A percentile compares a stretch with the other conserved stretches of the same genome.
phyloP scores from a whole-genome alignment of 2,888 invertebrate genomes.

The Nowickia ferox region DNA sequence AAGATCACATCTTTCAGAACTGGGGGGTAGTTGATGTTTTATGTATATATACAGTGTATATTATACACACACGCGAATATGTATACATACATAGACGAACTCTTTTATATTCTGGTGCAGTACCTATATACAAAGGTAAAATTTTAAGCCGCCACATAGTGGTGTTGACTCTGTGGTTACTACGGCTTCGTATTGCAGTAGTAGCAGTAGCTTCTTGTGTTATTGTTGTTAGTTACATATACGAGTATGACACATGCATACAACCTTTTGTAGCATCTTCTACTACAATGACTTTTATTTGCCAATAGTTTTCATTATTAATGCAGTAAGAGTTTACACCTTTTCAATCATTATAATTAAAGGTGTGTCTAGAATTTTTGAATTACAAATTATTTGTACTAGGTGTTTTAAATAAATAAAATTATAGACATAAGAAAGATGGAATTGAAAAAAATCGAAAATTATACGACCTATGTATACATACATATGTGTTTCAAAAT shows the following conservation, averaged over 20 bases:
- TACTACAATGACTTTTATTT: constrained; percentile 6
- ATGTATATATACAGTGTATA: no score
- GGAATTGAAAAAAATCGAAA: no score
- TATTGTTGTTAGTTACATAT: constrained; percentile 31
- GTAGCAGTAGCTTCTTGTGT: background rate
- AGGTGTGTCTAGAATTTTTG: background rate
- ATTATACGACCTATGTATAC: no score
- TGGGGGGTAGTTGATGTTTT: no score
- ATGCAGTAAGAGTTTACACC: background rate
- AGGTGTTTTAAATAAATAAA: no score
- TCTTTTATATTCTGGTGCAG: background rate
- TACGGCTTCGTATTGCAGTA: constrained; percentile 41
- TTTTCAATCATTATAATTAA: constrained; percentile 14
- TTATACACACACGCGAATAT: background rate
- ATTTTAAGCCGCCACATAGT: constrained; percentile 54
- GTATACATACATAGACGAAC: no score
- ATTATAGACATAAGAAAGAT: no score
- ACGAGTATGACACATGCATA: constrained; percentile 1
- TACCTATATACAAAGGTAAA: constrained; percentile 25
- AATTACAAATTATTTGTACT: background rate
- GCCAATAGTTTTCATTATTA: constrained; percentile 2
- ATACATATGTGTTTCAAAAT: no score
- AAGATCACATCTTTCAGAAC: no score
- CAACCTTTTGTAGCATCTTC: constrained; percentile 11
- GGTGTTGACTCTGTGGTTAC: constrained; percentile 59